Evolutionary conservation across 2,113 vertebrate species (phyloP), one percentile per base, ranked within the genome.

Genomic region (Rhabdomys dilectus): DNA sequence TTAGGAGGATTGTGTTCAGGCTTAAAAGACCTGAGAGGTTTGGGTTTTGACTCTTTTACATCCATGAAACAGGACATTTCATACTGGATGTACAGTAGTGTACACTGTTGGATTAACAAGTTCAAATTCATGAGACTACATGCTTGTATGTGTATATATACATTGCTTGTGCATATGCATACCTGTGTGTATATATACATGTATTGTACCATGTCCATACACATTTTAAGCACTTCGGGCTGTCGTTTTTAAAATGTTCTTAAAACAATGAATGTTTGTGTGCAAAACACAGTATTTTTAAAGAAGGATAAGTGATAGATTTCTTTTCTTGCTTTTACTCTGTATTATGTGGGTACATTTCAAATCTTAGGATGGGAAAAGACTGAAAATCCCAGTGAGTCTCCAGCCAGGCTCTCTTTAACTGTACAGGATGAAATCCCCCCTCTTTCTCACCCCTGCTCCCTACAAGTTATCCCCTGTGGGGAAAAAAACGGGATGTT

Each of bases 211-310:
- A 96, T 98, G 98, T 97, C 97, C 98, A 96, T 93, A 98, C 93
- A 98, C 98, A 97, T 97, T 98, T 97, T 98, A 98, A 99, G 98
- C 99, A 99, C 98, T 99, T 99, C 98, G 98, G 98, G 97, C 98
- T 99, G 97, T 98, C 97, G 98, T 98, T 98, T 97, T 97, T 68
- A 68, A 97, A 98, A 98, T 97, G 97, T 98, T 98, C 97, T 98
- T 97, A 97, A 98, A 98, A 97, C 97, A 97, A 98, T 97, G 98
- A 99, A 98, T 98, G 98, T 98, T 98, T 98, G 98, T 98, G 98
- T 98, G 99, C 98, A 98, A 98, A 99, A 98, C 98, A 98, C 98
- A 98, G 97, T 97, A 95, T 97, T 97, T 98, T 98, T 98, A 97
- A 96, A 98, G 98, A 97, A 97, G 96, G 97, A 97, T 97, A 97